phyloP scores from a whole-genome alignment of 2,113 vertebrate species.

The Scomber japonicus region DNA sequence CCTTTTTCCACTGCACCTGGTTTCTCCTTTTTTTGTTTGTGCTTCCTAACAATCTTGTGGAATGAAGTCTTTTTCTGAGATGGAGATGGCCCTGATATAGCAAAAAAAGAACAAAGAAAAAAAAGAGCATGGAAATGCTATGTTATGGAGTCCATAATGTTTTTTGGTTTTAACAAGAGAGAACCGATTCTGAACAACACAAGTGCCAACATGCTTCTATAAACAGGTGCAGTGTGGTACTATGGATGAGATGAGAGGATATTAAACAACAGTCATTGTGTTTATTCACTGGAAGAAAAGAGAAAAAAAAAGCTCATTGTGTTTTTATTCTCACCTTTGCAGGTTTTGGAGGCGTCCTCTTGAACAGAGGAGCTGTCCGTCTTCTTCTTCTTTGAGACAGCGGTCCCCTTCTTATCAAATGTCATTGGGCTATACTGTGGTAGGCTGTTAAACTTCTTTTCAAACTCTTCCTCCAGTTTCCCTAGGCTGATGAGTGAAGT shows the following conservation, averaged over 20 bases:
- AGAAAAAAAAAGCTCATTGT: too few species aligned
- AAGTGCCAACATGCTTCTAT: constrained; percentile 26
- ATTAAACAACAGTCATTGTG: not conserved
- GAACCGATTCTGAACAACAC: constrained; percentile 18
- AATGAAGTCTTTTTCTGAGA: constrained; percentile 96
- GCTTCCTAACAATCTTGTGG: constrained; percentile 98
- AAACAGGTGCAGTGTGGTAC: constrained; percentile 32
- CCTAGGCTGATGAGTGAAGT: constrained; percentile 85
- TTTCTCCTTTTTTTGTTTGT: constrained; percentile 95
- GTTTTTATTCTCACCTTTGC: constrained; percentile 81
- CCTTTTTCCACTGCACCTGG: constrained; percentile 91
- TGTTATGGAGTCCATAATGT: constrained; percentile 72
- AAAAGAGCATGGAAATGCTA: constrained; percentile 79
- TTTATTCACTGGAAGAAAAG: not conserved
- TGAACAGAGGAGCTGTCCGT: constrained; percentile 80
- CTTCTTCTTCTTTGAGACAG: constrained; percentile 93
- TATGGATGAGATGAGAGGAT: constrained; percentile 54
- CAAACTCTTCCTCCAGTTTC: constrained; percentile 98
- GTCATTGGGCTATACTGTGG: constrained; percentile 96
- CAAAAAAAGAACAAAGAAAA: constrained; percentile 69
- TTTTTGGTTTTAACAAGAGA: constrained; percentile 30
- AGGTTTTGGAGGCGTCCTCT: constrained; percentile 87
- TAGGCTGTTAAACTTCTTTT: constrained; percentile 99
- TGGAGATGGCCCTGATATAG: constrained; percentile 91
- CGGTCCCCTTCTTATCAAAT: constrained; percentile 94